These are phyloP conservation scores for Rhabditoides inermis DNA, from an alignment of 2,888 invertebrate genomes.

Conservation along the genomic window DNA sequence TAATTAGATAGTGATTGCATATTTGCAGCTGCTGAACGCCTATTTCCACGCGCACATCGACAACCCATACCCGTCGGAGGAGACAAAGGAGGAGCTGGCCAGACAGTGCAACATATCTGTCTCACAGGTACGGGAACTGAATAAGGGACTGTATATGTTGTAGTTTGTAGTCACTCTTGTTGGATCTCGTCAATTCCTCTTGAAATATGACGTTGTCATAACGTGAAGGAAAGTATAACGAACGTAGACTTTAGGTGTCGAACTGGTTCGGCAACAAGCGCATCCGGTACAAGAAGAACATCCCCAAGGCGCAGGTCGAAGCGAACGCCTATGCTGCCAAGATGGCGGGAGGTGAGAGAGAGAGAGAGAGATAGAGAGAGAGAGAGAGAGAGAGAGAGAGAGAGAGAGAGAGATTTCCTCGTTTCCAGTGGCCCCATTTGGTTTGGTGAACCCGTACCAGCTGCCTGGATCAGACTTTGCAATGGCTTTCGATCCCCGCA, in stretches of 20 bases:
- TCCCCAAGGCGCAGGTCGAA: conserved; percentile 14
- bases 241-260: conserved; percentile 65
- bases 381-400: too few species aligned
- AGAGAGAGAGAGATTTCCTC: too few species aligned
- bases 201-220: too few species aligned
- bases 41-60: conserved; percentile 98
- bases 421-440: too few species aligned
- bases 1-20: too few species aligned
- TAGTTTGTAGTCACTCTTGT: neutral
- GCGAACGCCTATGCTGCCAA: too few species aligned
- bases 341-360: neutral
- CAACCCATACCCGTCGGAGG: conserved; percentile 97
- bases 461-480: too few species aligned
- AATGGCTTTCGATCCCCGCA: too few species aligned
- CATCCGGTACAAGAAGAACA: conserved; percentile 87
- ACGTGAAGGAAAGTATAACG: neutral
- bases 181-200: neutral
- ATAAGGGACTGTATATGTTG: neutral
- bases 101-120: conserved; percentile 95
- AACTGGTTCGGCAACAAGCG: conserved; percentile 99
- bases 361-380: neutral
- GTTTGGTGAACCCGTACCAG: too few species aligned
- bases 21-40: conserved; percentile 94
- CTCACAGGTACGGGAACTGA: conserved; percentile 64
- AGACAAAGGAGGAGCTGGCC: conserved; percentile 95